phyloP scores from a whole-genome alignment of 2,797 vertebrate species.

The Syncerus caffer region DNA sequence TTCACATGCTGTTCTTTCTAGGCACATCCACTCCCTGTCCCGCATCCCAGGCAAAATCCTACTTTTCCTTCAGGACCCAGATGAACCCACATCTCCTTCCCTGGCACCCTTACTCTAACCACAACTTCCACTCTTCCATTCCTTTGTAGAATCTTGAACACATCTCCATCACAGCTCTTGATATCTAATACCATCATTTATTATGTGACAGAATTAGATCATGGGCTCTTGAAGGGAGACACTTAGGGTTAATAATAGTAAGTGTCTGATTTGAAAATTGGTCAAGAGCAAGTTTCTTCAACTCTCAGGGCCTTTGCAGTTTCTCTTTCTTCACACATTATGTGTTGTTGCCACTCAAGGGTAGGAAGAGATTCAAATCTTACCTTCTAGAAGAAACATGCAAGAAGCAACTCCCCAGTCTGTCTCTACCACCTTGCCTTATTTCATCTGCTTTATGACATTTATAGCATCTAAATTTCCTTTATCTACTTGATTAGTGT shows the following conservation, averaged over 20 bases:
- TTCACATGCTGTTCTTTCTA: neutral
- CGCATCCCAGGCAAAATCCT: neutral
- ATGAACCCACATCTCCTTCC: neutral
- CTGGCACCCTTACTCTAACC: neutral
- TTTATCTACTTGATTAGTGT: neutral
- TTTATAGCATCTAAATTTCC: neutral
- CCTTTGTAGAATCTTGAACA: neutral
- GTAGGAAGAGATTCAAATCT: neutral
- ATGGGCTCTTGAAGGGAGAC: neutral
- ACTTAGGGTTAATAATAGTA: neutral
- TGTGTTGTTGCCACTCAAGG: fast-evolving
- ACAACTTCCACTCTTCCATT: neutral
- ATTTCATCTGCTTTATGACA: neutral
- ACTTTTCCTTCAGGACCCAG: neutral
- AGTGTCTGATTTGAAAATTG: neutral
- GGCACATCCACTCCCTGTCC: no score
- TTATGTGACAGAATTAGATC: neutral
- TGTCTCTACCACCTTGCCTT: neutral
- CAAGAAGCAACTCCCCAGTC: neutral
- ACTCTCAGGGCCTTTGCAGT: neutral
- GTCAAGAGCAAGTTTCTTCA: neutral
- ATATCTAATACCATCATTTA: neutral
- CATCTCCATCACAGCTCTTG: no score
- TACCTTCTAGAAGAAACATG: neutral
- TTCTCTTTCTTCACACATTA: neutral